These are phyloP conservation scores for Lycodopsis pacificus DNA, from an alignment of 2,797 vertebrate genomes.

Conservation along the genomic window DNA sequence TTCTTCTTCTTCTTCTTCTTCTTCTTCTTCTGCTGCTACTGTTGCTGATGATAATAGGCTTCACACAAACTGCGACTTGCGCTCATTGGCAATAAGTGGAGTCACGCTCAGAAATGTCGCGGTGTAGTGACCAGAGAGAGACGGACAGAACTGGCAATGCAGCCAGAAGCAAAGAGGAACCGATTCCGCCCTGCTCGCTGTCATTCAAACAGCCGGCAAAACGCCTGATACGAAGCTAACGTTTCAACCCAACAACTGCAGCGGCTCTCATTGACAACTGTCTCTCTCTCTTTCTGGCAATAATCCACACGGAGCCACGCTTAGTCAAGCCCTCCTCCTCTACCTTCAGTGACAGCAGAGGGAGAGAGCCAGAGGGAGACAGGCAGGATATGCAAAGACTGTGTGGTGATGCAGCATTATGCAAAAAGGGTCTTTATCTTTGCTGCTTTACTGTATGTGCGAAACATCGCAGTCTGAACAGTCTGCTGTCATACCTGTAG, in stretches of 20 bases:
- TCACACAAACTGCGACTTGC: slow-evolving; percentile 63
- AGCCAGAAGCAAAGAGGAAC: slow-evolving; percentile 44
- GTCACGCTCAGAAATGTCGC: slow-evolving; percentile 38
- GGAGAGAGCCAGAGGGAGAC: slow-evolving; percentile 21
- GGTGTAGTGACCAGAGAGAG: slow-evolving; percentile 27
- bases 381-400: slow-evolving; percentile 65
- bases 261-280: slow-evolving; percentile 33
- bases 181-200: slow-evolving; percentile 30
- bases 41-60: slow-evolving; percentile 27
- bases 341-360: slow-evolving; percentile 11
- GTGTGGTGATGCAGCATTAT: slow-evolving; percentile 71
- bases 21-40: neutral
- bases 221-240: slow-evolving; percentile 3
- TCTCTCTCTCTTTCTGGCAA: slow-evolving; percentile 24
- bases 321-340: slow-evolving; percentile 46
- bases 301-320: slow-evolving; percentile 43
- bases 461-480: neutral
- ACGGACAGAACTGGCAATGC: neutral
- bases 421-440: slow-evolving; percentile 66
- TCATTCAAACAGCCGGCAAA: slow-evolving; percentile 10
- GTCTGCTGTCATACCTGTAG: slow-evolving; percentile 41
- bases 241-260: slow-evolving; percentile 30
- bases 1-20: neutral
- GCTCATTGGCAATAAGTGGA: slow-evolving; percentile 55
- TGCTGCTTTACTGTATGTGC: neutral